Evolutionary conservation across 2,888 invertebrate species (phyloP).

Genomic region (Protonemura montana): DNA sequence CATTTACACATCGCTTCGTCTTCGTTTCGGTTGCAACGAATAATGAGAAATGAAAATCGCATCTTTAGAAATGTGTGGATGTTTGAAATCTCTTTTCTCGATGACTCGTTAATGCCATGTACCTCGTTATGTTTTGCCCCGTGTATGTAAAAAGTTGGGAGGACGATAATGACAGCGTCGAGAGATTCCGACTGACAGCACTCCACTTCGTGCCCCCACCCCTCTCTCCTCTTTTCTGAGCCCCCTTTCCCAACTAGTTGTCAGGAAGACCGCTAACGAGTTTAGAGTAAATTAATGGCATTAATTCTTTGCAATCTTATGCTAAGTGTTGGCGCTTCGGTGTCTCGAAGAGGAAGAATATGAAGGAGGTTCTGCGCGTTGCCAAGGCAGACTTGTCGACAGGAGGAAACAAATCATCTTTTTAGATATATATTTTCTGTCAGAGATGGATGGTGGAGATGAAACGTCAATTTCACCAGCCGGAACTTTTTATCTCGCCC

Average conservation of each 20-base stretch:
- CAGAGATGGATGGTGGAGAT: not conserved
- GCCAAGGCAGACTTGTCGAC: not conserved
- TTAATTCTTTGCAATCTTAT: slow-evolving; percentile 2
- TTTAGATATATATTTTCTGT: not conserved
- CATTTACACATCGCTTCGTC: not conserved
- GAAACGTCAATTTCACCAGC: not conserved
- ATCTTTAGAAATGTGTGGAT: not conserved
- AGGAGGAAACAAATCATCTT: not conserved
- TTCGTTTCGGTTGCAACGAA: not conserved
- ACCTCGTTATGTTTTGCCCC: not conserved
- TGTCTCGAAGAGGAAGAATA: not conserved
- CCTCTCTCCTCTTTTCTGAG: too few relatives aligned
- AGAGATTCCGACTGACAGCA: not conserved
- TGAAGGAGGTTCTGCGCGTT: too few relatives aligned
- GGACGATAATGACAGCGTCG: not conserved
- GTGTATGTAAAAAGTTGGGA: not conserved
- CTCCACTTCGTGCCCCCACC: not conserved
- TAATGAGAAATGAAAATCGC: slow-evolving; percentile 1
- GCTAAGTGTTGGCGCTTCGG: not conserved
- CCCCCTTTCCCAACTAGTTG: not conserved
- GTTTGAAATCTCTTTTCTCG: not conserved
- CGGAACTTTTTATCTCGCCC: not conserved
- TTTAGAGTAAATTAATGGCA: slow-evolving; percentile 32
- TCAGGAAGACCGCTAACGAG: slow-evolving; percentile 10
- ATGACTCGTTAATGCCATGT: not conserved